A percentile compares a stretch with the other conserved stretches of the same genome.
phyloP scores from a whole-genome alignment of 2,888 invertebrate species.

The Diachrysia chrysitis region DNA sequence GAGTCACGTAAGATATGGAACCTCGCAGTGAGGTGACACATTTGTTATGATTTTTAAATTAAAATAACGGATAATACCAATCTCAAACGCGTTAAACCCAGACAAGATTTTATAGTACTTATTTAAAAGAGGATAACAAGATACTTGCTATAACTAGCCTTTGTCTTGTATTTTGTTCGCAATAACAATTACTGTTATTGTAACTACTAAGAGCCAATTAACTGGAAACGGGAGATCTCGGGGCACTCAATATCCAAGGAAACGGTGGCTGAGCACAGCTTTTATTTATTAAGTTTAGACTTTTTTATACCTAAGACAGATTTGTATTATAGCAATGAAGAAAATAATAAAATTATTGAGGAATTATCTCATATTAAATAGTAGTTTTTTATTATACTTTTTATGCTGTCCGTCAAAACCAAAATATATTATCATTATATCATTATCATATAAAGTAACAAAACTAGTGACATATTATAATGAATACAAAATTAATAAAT shows the following conservation, averaged over 20 bases:
- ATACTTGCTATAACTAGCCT: background rate
- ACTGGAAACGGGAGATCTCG: slow-evolving; percentile 18
- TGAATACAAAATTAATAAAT: too few relatives aligned
- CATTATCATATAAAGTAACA: too few relatives aligned
- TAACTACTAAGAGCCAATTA: slow-evolving; percentile 35
- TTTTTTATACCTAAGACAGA: background rate
- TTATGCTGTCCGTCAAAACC: too few relatives aligned
- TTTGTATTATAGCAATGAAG: background rate
- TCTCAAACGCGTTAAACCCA: background rate
- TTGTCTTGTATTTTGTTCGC: slow-evolving; percentile 18
- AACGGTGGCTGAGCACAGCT: slow-evolving; percentile 17
- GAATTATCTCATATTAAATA: background rate
- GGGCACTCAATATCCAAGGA: slow-evolving; percentile 13
- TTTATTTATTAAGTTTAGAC: slow-evolving; percentile 7
- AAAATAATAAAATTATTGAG: background rate
- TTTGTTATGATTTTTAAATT: too few relatives aligned
- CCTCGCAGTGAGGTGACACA: too few relatives aligned
- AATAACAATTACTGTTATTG: slow-evolving; percentile 34
- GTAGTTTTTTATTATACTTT: too few relatives aligned
- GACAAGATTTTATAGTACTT: background rate
- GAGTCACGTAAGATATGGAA: too few relatives aligned
- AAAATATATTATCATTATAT: too few relatives aligned
- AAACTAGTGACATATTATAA: too few relatives aligned
- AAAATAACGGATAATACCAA: too few relatives aligned
- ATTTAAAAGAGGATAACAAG: background rate